phyloP scores from a whole-genome alignment of 1,140 invertebrate genomes.

The Laodelphax striatellus region DNA sequence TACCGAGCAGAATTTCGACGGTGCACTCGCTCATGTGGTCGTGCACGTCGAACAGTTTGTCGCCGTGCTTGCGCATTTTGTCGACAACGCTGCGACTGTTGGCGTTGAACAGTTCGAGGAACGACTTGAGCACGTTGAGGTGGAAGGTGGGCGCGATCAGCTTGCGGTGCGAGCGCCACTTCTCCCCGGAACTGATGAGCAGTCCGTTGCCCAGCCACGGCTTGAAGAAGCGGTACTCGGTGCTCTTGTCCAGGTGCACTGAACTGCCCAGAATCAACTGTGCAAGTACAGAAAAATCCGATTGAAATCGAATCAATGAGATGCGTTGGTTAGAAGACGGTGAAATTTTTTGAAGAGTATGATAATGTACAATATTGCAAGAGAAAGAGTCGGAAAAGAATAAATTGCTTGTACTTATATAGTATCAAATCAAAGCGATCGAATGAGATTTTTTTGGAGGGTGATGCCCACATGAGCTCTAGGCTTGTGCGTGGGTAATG shows the following conservation, averaged over 20 bases:
- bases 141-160: conserved; percentile 91
- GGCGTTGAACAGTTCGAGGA: conserved; percentile 74
- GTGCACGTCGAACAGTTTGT: conserved; percentile 66
- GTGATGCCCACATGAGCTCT: too few species aligned
- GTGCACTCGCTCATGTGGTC: conserved; percentile 73
- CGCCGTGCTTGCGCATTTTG: conserved; percentile 48
- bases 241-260: conserved; percentile 70
- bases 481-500: too few species aligned
- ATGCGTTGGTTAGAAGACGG: too few species aligned
- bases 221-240: conserved; percentile 61
- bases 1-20: conserved; percentile 76
- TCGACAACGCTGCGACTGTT: conserved; percentile 60
- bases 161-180: conserved; percentile 77
- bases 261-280: conserved; percentile 46
- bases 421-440: too few species aligned
- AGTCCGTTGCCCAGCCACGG: conserved; percentile 84
- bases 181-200: conserved; percentile 51
- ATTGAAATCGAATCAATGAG: background rate
- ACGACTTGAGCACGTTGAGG: conserved; percentile 79
- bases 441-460: too few species aligned
- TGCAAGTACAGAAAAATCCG: conserved; percentile 3
- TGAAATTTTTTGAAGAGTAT: too few species aligned
- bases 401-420: too few species aligned
- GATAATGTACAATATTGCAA: too few species aligned
- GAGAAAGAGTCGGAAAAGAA: too few species aligned